Evolutionary conservation across 2,113 vertebrate species (phyloP).

Genomic region (Ardeotis arabs): DNA sequence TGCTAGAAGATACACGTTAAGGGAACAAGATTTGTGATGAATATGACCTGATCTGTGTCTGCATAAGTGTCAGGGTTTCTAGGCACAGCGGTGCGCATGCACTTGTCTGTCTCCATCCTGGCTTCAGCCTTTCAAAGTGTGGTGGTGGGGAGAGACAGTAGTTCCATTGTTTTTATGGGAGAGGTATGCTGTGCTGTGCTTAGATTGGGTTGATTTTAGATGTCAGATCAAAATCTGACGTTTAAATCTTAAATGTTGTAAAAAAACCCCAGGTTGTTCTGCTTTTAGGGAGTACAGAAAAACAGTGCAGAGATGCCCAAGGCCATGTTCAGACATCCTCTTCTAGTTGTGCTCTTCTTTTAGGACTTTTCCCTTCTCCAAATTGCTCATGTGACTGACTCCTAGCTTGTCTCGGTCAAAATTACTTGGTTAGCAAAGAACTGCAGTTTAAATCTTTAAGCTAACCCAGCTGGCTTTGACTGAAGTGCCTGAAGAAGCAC

Average conservation of each 20-base stretch:
- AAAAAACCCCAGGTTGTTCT: neutral
- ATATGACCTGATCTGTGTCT: neutral
- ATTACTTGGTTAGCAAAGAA: neutral
- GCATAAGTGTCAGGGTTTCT: neutral
- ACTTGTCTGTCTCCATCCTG: neutral
- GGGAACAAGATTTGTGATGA: neutral
- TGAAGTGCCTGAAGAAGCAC: neutral
- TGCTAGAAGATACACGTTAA: neutral
- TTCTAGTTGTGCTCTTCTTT: neutral
- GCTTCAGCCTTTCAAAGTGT: neutral
- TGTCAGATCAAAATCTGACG: neutral
- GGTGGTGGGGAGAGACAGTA: neutral
- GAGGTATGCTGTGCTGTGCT: neutral
- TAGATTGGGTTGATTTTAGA: neutral
- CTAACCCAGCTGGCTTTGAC: neutral
- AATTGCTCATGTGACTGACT: neutral
- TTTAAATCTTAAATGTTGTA: neutral
- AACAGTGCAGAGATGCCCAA: neutral
- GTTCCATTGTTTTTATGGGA: neutral
- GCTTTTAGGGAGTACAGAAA: neutral
- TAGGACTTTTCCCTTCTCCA: neutral
- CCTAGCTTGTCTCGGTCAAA: neutral
- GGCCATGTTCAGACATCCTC: neutral
- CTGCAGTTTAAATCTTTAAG: neutral
- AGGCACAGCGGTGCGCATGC: fast-evolving